These are phyloP conservation scores for Melanocharis versteri DNA, from an alignment of 2,113 vertebrate species.

Conservation along the genomic window DNA sequence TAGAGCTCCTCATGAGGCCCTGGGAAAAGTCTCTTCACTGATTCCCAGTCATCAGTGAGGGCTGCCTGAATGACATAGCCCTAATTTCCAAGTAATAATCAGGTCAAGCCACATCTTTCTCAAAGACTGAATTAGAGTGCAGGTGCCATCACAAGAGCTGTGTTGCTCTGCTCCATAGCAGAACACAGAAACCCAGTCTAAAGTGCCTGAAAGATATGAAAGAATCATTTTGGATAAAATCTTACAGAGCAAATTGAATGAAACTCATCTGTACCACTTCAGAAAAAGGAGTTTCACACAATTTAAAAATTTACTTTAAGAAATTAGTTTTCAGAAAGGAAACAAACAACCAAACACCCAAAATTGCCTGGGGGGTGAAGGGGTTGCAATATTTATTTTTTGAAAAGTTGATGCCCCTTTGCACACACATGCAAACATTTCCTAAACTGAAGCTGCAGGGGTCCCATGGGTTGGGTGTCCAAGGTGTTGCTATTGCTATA, in stretches of 20 bases:
- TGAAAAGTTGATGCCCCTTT: background rate
- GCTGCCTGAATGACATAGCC: background rate
- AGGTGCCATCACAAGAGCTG: background rate
- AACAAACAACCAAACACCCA: background rate
- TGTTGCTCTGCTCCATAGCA: background rate
- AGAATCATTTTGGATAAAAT: background rate
- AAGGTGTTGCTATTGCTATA: background rate
- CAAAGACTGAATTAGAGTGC: background rate
- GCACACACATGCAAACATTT: background rate
- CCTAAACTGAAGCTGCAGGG: background rate
- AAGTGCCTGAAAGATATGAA: background rate
- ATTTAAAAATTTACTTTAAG: background rate
- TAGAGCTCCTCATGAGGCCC: background rate
- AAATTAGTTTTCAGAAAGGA: background rate
- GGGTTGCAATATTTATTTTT: background rate
- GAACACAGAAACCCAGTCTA: background rate
- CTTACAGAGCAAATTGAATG: background rate
- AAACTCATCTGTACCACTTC: background rate
- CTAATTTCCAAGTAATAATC: background rate
- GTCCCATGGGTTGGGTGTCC: background rate
- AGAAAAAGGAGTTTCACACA: background rate
- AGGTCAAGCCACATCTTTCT: background rate
- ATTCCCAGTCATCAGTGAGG: background rate
- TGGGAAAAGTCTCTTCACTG: background rate
- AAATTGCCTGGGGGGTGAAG: background rate